phyloP scores from a whole-genome alignment of 2,888 invertebrate genomes.

The Steinernema carpocapsae region DNA sequence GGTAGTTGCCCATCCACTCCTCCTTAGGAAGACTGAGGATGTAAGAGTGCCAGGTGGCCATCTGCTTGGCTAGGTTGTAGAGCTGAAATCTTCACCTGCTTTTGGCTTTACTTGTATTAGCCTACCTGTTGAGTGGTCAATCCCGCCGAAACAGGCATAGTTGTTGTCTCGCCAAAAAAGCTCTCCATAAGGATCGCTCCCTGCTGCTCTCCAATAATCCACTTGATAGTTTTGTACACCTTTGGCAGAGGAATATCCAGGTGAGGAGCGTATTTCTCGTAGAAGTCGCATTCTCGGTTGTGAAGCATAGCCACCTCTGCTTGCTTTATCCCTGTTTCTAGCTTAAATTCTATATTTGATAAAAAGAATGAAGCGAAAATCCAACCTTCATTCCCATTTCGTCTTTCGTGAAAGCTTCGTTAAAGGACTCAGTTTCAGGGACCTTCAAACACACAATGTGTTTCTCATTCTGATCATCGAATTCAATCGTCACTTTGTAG shows the following conservation, averaged over 20 bases:
- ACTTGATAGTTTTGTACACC: slow-evolving; percentile 8
- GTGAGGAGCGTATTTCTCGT: background rate
- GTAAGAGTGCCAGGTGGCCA: background rate
- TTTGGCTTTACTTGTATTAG: background rate
- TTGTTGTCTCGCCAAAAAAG: background rate
- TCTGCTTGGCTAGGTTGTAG: background rate
- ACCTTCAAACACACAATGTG: background rate
- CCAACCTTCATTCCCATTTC: no score
- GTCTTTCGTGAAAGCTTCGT: background rate
- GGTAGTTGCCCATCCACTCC: background rate
- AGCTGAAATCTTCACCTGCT: background rate
- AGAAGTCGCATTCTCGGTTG: background rate
- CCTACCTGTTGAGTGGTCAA: background rate
- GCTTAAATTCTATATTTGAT: background rate
- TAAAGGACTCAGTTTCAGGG: background rate
- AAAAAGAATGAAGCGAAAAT: background rate
- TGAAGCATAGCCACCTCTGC: background rate
- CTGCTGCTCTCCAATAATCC: background rate
- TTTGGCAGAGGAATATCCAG: slow-evolving; percentile 7
- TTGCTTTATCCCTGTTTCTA: background rate
- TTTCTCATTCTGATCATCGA: background rate
- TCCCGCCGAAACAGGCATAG: background rate
- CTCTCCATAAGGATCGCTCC: slow-evolving; percentile 20
- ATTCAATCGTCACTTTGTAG: background rate
- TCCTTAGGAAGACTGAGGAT: background rate